Evolutionary conservation across 2,797 vertebrate genomes (phyloP), one percentile per base, ranked within the genome.

Genomic region (Aeoliscus strigatus): DNA sequence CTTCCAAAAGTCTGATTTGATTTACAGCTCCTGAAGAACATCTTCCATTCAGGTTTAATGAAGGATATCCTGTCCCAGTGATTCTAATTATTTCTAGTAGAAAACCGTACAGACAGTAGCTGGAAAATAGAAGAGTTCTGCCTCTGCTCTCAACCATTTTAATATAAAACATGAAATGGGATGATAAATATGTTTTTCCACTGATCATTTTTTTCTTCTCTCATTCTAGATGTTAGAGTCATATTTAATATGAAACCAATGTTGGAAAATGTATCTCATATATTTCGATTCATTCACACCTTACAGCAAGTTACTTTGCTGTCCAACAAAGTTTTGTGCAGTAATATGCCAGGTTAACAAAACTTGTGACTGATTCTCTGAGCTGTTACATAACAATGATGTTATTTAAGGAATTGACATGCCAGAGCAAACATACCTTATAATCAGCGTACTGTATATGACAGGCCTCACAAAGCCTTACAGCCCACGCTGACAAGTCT

Each of bases 401-500:
- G 60, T 57, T 65, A 63, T 77, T 65, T 58, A 54, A 65, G 49
- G 34, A 73, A 75, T 77, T 69, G 81, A 51, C 73, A 64, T 74
- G 68, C 79, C 65, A 79, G 69, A 80, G 73, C 57, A 70, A 70
- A 63, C 61, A 61, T 53, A 66, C 47, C 68, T 83, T 59, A 37
- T 73, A 70, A 84, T 79, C 68, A 76, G 57, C 30, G 8, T 40
- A 66, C 56, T 73, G 58, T 66, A 72, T 63, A 67, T 78, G 80
- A 75, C 80, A 82, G 66, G 60, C 68, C 51, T 32, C 53, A 70
- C 63, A 77, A 79, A 77, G 73, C 48, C 42, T 51, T 51, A 40
- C 51, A 66, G 66, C 75, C 77, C 62, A 77, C 75, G 43, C 49
- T 70, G 74, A 71, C 70, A 71, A 23, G 57, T 81, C 77, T 83